These are phyloP conservation scores for Drosophila neotestacea DNA, from an alignment of 2,888 invertebrate genomes.

Conservation along the genomic window DNA sequence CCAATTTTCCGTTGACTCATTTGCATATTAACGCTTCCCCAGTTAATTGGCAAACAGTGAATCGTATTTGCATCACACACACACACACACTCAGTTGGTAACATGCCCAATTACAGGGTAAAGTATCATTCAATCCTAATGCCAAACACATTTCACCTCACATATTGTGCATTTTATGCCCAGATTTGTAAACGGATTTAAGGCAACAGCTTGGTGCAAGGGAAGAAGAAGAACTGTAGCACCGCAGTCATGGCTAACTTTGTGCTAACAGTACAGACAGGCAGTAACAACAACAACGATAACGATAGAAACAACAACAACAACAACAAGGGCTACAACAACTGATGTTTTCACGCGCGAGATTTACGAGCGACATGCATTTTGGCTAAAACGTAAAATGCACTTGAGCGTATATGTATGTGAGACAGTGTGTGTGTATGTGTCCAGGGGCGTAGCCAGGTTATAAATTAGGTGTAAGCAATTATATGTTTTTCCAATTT, in stretches of 20 bases:
- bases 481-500: too few species aligned
- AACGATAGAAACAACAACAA: not conserved
- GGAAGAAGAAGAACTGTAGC: conserved; percentile 5
- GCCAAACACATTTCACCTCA: conserved; percentile 17
- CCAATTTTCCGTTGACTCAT: not conserved
- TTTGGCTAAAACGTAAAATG: conserved; percentile 74
- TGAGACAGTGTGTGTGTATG: not conserved
- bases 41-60: conserved; percentile 1
- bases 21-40: not conserved
- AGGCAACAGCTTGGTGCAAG: conserved; percentile 21
- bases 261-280: conserved; percentile 11
- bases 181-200: conserved; percentile 53
- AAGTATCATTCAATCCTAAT: conserved; percentile 20
- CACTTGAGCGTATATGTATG: conserved; percentile 46
- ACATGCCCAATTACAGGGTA: conserved; percentile 20
- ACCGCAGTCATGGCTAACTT: conserved; percentile 18
- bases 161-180: conserved; percentile 45
- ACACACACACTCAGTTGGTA: conserved; percentile 7
- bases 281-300: conserved; percentile 4
- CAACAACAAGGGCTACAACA: conserved; percentile 36
- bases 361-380: conserved; percentile 76
- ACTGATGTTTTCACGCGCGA: conserved; percentile 78
- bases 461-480: too few species aligned
- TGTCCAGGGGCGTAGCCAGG: too few species aligned
- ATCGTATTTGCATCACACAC: not conserved